Base-by-base conservation (phyloP, 2,888 invertebrate genomes). In the Leptarthrus brevirostris region DNA sequence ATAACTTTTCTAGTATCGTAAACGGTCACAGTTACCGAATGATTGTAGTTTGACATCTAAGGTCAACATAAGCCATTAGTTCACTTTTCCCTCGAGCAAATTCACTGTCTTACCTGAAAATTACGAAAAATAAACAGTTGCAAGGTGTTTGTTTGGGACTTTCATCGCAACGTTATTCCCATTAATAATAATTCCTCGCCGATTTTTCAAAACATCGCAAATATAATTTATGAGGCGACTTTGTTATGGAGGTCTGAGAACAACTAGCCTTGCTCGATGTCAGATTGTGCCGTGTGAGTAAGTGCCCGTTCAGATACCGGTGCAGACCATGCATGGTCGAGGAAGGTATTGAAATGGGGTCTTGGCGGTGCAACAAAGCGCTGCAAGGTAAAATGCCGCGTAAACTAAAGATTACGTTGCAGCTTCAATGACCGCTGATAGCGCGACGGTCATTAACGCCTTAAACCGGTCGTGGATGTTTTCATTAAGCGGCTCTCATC, bases 371-470 rank as follows among this genome's bases (percentile, higher is more conserved):
- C 56, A 2, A 30, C 10, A 4, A 8, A 1, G 30, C 30, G 30
- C 5, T 30, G 8, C 30, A 30, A n/a, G n/a, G 6, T 16, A 40
- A 22, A 12, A 34, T 22, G 18, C 12, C 20, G n/a, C 61, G 22
- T 16, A n/a, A 40, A 40, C 22, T 12, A 61, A 61, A 61, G 61
- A 18, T 40, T 20, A 10, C 2, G 22, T 16, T n/a, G 40, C 36
- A 20, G 20, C 12, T 6, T 36, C 61, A 22, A 40, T 40, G 20
- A 61, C 10, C 61, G 18, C 20, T 20, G 61, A 40, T 22, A n/a
- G n/a, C n/a, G n/a, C n/a, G n/a, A n/a, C n/a, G 36, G 40, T 61
- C 61, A 61, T 61, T 61, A 61, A 40, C 40, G 61, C 61, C 36
- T 61, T 12, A 16, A 61, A 61, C 61, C 61, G 61, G 61, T 61